Conservation (phyloP, 2,888 invertebrate genomes). For the Euspilapteryx auroguttella region DNA sequence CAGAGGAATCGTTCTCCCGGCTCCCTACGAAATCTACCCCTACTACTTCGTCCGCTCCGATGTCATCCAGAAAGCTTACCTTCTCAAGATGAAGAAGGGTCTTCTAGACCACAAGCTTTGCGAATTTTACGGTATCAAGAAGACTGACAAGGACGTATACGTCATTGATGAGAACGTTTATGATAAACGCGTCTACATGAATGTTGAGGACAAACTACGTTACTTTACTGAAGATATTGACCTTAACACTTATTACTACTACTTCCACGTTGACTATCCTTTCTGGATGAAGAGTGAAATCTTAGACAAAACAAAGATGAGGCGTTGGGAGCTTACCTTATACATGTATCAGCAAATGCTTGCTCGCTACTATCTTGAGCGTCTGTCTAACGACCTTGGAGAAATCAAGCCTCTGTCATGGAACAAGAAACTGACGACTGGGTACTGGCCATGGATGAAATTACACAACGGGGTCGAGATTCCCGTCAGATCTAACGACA, state of each 20-base stretch:
- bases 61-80: slow-evolving; percentile 61
- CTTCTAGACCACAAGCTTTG: slow-evolving; percentile 45
- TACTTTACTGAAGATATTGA: slow-evolving; percentile 70
- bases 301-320: slow-evolving; percentile 24
- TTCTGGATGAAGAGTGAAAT: slow-evolving; percentile 62
- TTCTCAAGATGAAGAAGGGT: slow-evolving; percentile 51
- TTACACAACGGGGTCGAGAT: slow-evolving; percentile 58
- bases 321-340: slow-evolving; percentile 58
- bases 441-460: slow-evolving; percentile 61
- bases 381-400: slow-evolving; percentile 51
- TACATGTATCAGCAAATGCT: slow-evolving; percentile 68
- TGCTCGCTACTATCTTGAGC: slow-evolving; percentile 62
- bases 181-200: slow-evolving; percentile 51
- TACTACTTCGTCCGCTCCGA: slow-evolving; percentile 69
- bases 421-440: slow-evolving; percentile 36
- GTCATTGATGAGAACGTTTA: slow-evolving; percentile 70
- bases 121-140: slow-evolving; percentile 52
- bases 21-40: slow-evolving; percentile 64
- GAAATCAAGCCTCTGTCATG: slow-evolving; percentile 42
- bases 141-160: slow-evolving; percentile 49
- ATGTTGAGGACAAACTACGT: slow-evolving; percentile 58
- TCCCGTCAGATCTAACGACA: slow-evolving; percentile 50
- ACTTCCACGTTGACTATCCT: slow-evolving; percentile 63
- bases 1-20: slow-evolving; percentile 51
- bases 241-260: slow-evolving; percentile 64